A percentile compares a stretch with the other conserved stretches of the same genome.
Evolutionary conservation across 2,113 vertebrate genomes (phyloP).

Genomic region (Lasiurus borealis): DNA sequence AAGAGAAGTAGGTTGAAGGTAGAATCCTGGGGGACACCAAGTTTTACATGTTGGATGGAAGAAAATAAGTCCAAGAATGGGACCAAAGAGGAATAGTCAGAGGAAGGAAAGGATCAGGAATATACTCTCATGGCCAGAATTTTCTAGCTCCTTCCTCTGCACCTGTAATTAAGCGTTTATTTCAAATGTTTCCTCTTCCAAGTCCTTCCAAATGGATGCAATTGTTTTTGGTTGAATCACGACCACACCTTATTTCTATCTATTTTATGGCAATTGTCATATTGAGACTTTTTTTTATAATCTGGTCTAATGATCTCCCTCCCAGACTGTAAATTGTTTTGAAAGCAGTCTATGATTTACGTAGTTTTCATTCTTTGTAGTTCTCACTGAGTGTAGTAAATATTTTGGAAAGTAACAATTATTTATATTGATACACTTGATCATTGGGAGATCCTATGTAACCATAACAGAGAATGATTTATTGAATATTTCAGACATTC

Average conservation of each 20-base stretch:
- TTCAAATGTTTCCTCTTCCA: not conserved
- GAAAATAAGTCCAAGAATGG: not conserved
- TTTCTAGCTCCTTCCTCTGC: not conserved
- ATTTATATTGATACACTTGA: not conserved
- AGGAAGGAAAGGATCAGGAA: not conserved
- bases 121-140: not conserved
- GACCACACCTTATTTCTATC: not conserved
- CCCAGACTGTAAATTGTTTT: not conserved
- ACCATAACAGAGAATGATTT: not conserved
- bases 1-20: not conserved
- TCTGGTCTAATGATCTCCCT: not conserved
- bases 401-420: slow-evolving; percentile 16
- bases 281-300: not conserved
- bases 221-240: not conserved
- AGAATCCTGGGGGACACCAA: not conserved
- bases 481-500: not conserved
- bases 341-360: not conserved
- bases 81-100: not conserved
- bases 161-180: not conserved
- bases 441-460: not conserved
- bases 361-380: slow-evolving; percentile 8
- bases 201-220: not conserved
- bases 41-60: not conserved
- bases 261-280: slow-evolving; percentile 7
- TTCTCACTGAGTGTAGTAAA: not conserved